Evolutionary conservation across 2,113 vertebrate genomes (phyloP).

Genomic region (Calidris pygmaea): DNA sequence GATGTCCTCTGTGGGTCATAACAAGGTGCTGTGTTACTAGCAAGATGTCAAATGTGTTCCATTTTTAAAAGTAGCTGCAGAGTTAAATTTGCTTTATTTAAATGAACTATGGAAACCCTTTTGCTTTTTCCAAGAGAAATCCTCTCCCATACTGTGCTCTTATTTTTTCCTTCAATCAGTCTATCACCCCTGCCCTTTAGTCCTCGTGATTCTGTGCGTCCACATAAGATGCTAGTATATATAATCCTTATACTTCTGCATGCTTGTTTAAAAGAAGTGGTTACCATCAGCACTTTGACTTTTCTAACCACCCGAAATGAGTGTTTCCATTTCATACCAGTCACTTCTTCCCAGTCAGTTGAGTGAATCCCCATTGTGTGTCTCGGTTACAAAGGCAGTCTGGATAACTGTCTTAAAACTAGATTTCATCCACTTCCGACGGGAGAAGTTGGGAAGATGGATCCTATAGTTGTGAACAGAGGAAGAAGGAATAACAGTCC

Average conservation of each 20-base stretch:
- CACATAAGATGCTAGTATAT: background rate
- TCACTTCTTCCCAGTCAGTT: background rate
- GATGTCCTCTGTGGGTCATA: background rate
- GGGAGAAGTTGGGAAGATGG: background rate
- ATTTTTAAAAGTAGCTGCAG: background rate
- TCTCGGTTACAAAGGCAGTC: background rate
- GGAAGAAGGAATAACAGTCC: background rate
- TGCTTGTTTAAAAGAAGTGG: background rate
- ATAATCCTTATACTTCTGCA: background rate
- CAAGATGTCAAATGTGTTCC: background rate
- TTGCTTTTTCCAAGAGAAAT: background rate
- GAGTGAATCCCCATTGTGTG: background rate
- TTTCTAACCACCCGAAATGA: background rate
- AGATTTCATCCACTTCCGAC: background rate
- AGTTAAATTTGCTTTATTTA: background rate
- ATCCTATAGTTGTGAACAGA: background rate
- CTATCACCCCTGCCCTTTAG: background rate
- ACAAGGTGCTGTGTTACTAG: background rate
- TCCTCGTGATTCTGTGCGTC: background rate
- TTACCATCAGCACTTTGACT: background rate
- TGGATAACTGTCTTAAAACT: background rate
- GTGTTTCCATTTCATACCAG: background rate
- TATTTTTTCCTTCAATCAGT: background rate
- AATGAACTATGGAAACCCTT: background rate
- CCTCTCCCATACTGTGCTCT: background rate